Conservation (phyloP, 2,797 vertebrate genomes). For the Sebastiscus tertius region DNA sequence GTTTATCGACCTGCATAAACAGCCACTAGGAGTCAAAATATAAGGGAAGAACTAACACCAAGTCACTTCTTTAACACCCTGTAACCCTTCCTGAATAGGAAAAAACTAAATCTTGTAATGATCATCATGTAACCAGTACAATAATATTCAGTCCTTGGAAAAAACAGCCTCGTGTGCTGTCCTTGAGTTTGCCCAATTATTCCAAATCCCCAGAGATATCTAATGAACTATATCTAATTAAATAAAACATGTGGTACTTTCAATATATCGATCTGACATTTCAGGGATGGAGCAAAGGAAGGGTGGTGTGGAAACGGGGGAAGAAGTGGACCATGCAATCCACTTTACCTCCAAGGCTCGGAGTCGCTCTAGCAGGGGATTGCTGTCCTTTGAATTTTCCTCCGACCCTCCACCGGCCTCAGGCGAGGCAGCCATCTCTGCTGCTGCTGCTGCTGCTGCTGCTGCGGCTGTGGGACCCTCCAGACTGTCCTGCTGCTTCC, state of each 20-base stretch:
- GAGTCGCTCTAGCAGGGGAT: conserved; percentile 86
- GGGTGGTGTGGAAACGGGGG: not conserved
- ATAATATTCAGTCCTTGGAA: not conserved
- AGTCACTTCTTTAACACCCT: not conserved
- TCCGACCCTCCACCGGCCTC: conserved; percentile 71
- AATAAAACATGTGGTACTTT: not conserved
- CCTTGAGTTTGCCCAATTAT: not conserved
- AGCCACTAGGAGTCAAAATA: not conserved
- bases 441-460: not conserved
- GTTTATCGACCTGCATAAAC: not conserved
- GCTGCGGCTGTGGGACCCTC: conserved; percentile 69
- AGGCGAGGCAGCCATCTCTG: conserved; percentile 19
- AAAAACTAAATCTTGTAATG: not conserved
- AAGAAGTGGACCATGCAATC: conserved; percentile 17
- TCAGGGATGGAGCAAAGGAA: not conserved
- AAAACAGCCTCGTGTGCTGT: not conserved
- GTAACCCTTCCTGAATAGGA: not conserved
- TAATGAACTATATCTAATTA: not conserved
- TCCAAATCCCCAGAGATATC: not conserved
- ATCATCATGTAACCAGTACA: not conserved
- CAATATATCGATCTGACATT: not conserved
- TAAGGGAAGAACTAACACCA: not conserved
- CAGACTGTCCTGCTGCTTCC: conserved; percentile 84
- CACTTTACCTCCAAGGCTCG: conserved; percentile 88
- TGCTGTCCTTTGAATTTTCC: conserved; percentile 83